Base-by-base conservation (phyloP, 2,113 vertebrate species). In the Bubo bubo region DNA sequence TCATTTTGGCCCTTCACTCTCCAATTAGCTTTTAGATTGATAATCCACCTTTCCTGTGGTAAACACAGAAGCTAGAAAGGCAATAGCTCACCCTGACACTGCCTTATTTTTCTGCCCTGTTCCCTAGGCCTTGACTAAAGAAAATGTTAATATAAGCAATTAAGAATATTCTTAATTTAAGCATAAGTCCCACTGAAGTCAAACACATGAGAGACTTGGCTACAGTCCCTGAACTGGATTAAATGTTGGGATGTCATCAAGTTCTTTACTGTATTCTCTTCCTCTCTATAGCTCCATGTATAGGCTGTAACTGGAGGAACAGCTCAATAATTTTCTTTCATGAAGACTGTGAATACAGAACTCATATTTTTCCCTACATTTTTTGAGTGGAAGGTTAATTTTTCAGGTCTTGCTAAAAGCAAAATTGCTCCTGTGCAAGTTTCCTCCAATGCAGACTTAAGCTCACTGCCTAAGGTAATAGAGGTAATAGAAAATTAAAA, bases 401-500 rank as follows among this genome's bases (percentile, higher is more conserved):
- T 92, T 86, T 85, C 24, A 62, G 35, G 34, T 60, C 75, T 86
- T 79, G 23, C 45, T 90, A 59, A 90, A 79, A 95, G 67, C 82
- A 88, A 90, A 88, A 73, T 60, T 62, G 8, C 18, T 79, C 45
- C 79, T 63, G 9, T 95, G 39, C 59, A 86, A 49, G 17, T 41
- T 95, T 86, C 32, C 28, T 39, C 59, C 22, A 66, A 4, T 60
- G n/a, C 9, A 58, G 55, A 60, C 24, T 95, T 91, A 67, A 53
- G 8, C 47, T 90, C 45, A 11, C 34, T 94, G 86, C 59, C 79
- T 67, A 75, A 94, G 53, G 52, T 79, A 71, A 64, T 14, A 63
- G 37, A 94, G 49, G 74, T 52, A 79, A 94, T 3, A 80, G 86
- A 84, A 96, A 88, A 94, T 77, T 55, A 77, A 88, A 92, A 88